Evolutionary conservation across 2,888 invertebrate genomes (phyloP).

Genomic region (Malacosoma neustria): DNA sequence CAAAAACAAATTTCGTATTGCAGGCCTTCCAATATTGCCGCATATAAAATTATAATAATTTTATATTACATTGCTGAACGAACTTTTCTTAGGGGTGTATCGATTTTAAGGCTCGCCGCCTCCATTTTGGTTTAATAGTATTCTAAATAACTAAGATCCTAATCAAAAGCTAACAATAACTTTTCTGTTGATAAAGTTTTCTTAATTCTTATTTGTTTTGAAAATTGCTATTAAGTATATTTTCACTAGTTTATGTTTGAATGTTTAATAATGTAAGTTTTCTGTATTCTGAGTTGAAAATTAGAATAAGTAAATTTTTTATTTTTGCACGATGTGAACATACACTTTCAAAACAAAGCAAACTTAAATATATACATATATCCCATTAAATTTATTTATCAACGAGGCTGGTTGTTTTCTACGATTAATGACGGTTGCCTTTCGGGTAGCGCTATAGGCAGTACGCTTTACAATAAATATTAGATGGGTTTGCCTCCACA

Average conservation of each 20-base stretch:
- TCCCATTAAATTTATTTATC: conserved; percentile 36
- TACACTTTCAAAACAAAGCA: too few species aligned
- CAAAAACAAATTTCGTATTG: neutral
- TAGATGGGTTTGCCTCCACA: conserved; percentile 33
- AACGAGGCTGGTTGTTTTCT: conserved; percentile 21
- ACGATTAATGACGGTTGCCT: conserved; percentile 39
- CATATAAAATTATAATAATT: neutral
- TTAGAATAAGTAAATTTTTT: too few species aligned
- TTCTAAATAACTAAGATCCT: neutral
- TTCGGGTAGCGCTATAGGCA: conserved; percentile 15
- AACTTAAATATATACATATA: too few species aligned
- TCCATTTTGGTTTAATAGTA: neutral
- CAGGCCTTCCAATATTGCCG: neutral
- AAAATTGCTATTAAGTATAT: too few species aligned
- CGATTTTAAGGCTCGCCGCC: neutral
- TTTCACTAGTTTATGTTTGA: too few species aligned
- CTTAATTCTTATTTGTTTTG: too few species aligned
- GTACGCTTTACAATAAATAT: conserved; percentile 44
- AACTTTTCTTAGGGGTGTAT: neutral
- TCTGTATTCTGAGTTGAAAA: too few species aligned
- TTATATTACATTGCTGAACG: neutral
- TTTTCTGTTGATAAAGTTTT: neutral
- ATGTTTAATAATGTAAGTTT: too few species aligned
- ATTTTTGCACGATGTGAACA: too few species aligned
- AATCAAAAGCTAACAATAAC: neutral